phyloP scores from a whole-genome alignment of 2,797 vertebrate genomes.

The Erpetoichthys calabaricus region DNA sequence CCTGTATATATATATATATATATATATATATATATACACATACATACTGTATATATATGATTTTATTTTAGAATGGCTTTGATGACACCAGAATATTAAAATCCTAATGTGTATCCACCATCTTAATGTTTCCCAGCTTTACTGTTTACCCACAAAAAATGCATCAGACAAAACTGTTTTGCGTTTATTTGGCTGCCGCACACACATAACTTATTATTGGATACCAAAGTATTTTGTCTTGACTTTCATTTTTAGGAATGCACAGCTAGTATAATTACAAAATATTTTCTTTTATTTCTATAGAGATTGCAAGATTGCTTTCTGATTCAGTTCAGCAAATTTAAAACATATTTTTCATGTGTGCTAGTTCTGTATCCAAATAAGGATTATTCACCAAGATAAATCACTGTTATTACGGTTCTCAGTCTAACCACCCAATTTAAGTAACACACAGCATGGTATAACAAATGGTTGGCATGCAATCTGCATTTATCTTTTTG shows the following conservation, averaged over 20 bases:
- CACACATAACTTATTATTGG: no score
- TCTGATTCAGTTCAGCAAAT: neutral
- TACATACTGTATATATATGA: no score
- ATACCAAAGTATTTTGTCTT: no score
- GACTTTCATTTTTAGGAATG: no score
- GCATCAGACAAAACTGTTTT: neutral
- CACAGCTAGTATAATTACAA: constrained; percentile 10
- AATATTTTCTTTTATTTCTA: constrained; percentile 11
- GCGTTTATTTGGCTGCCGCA: no score
- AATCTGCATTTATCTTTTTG: neutral
- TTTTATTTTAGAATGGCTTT: no score
- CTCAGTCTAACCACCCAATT: constrained; percentile 4
- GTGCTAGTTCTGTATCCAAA: constrained; percentile 9
- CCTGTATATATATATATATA: no score
- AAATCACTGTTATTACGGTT: constrained; percentile 9
- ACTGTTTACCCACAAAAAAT: neutral
- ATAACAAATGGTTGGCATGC: constrained; percentile 6
- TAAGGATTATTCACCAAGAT: constrained; percentile 9
- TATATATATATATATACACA: no score
- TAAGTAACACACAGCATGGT: constrained; percentile 4
- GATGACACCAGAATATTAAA: no score
- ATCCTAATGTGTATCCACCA: no score
- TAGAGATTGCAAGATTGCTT: constrained; percentile 11
- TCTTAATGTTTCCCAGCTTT: no score
- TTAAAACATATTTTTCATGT: constrained; percentile 1